Conservation (phyloP, 2,888 invertebrate genomes). For the Melanargia galathea region DNA sequence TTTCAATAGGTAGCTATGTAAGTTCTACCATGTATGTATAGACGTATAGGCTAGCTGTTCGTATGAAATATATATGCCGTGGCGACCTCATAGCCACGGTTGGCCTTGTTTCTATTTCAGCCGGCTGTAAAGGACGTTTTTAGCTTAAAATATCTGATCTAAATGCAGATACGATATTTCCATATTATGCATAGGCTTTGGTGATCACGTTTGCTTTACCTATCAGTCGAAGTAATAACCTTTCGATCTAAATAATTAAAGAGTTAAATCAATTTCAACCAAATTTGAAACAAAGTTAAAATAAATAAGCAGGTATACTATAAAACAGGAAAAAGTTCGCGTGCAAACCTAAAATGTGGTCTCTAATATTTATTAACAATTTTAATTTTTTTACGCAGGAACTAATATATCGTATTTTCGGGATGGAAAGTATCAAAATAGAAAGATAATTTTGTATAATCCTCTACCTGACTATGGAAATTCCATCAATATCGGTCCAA, state of each 20-base stretch:
- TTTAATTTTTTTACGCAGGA: too few species aligned
- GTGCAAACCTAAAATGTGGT: too few species aligned
- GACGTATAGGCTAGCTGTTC: slow-evolving; percentile 7
- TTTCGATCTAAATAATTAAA: neutral
- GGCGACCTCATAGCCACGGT: slow-evolving; percentile 41
- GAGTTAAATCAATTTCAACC: too few species aligned
- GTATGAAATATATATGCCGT: slow-evolving; percentile 32
- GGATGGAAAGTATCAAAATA: too few species aligned
- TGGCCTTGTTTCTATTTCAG: slow-evolving; percentile 72
- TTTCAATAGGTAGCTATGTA: slow-evolving; percentile 29
- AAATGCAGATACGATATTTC: slow-evolving; percentile 64
- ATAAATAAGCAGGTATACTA: too few species aligned
- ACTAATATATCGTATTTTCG: too few species aligned
- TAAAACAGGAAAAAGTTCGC: too few species aligned
- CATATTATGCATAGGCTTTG: slow-evolving; percentile 47
- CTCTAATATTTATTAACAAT: too few species aligned
- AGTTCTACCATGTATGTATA: slow-evolving; percentile 28
- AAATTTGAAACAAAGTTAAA: neutral
- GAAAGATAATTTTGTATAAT: too few species aligned
- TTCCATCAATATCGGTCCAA: too few species aligned
- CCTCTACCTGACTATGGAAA: too few species aligned
- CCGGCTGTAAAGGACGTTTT: slow-evolving; percentile 60
- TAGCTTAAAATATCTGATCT: slow-evolving; percentile 63
- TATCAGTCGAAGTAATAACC: slow-evolving; percentile 25
- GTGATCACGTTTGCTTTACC: slow-evolving; percentile 19